Evolutionary conservation across 2,797 vertebrate genomes (phyloP), one percentile per base, ranked within the genome.

Genomic region (Sebastes miniatus): DNA sequence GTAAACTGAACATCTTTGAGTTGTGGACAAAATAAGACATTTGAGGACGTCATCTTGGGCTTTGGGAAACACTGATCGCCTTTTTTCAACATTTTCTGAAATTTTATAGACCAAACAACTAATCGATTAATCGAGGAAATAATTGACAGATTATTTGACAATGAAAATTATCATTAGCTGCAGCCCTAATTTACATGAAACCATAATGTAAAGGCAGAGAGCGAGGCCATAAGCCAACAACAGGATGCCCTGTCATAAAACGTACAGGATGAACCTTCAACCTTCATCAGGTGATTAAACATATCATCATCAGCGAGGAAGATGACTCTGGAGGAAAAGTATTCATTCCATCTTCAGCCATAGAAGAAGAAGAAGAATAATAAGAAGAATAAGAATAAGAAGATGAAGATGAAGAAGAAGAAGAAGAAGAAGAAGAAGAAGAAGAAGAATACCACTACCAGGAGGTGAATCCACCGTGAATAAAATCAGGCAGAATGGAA

Each of bases 371-470:
- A 16, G 1, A 34, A n/a, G 4, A 6, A 20, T 3, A 34, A 34
- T 0, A 34, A 34, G 0, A 11, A 1, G 9, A 11, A 3, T 1
- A 32, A 10, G 32, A n/a, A n/a, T n/a, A n/a, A n/a, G n/a, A n/a
- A n/a, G n/a, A n/a, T n/a, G n/a, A n/a, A n/a, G n/a, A n/a, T n/a
- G n/a, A n/a, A n/a, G n/a, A 10, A 4, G 4, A 36, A 12, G 11
- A 36, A 11, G 1, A 11, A 11, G 9, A 10, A 36, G 10, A 36
- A 36, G 11, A 36, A 5, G 12, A 36, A 13, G 12, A 39, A 13
- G 2, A 34, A 59, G 18, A 6, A 29, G 22, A 25, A 69, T 12
- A 54, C 31, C 31, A 18, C 18, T 43, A 25, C 20, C 59, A 43
- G 39, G 39, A 11, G 9, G 31, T 25, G 31, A 39, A 71, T 39